Evolutionary conservation across 2,888 invertebrate genomes (phyloP).

Genomic region (Sipunculus nudus): DNA sequence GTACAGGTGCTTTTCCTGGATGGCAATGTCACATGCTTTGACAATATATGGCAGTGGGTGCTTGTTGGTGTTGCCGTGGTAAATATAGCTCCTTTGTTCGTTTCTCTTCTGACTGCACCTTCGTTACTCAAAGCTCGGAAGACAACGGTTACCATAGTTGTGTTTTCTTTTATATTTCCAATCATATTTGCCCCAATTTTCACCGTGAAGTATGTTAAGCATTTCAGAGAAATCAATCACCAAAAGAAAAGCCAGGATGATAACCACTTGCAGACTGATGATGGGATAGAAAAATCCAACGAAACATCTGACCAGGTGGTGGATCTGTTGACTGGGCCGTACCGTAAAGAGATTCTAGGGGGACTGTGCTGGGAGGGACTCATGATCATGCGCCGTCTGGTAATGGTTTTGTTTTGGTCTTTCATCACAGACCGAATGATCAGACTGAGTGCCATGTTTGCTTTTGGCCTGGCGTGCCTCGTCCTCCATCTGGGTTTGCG

Average conservation of each 20-base stretch:
- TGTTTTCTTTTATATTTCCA: constrained; percentile 19
- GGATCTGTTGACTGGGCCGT: constrained; percentile 20
- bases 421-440: constrained; percentile 5
- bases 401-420: constrained; percentile 9
- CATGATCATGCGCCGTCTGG: constrained; percentile 24
- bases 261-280: neutral
- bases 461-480: too few relatives aligned
- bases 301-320: constrained; percentile 12
- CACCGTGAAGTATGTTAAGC: too few relatives aligned
- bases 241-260: neutral
- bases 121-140: constrained; percentile 10
- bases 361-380: constrained; percentile 35
- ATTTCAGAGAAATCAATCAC: too few relatives aligned
- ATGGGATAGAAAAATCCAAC: neutral
- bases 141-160: constrained; percentile 6
- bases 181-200: constrained; percentile 24
- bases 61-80: constrained; percentile 13
- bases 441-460: too few relatives aligned
- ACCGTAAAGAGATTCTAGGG: constrained; percentile 9
- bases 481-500: constrained; percentile 6
- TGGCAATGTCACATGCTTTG: constrained; percentile 24
- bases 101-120: constrained; percentile 22
- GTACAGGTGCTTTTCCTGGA: constrained; percentile 24
- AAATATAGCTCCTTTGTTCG: constrained; percentile 30
- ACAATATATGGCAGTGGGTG: constrained; percentile 28